Evolutionary conservation across 2,888 invertebrate genomes (phyloP).

Genomic region (Leucania comma): DNA sequence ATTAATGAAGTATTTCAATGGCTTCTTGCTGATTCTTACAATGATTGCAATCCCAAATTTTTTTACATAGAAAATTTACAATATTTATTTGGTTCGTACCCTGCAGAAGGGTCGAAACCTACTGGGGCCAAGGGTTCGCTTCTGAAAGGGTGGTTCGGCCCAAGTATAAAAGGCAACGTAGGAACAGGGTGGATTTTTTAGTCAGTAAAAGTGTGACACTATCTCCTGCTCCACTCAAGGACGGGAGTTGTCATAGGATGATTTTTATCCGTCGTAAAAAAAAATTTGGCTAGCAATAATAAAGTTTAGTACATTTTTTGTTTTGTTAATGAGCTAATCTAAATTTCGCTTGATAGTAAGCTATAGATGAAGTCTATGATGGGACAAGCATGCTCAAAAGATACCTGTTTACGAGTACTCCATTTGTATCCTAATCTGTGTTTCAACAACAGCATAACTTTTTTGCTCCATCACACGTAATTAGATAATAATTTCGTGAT

Average conservation of each 20-base stretch:
- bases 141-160: too few relatives aligned
- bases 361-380: too few relatives aligned
- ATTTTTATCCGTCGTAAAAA: too few relatives aligned
- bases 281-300: not conserved
- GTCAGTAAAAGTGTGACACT: too few relatives aligned
- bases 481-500: conserved; percentile 58
- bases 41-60: not conserved
- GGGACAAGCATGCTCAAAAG: not conserved
- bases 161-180: too few relatives aligned
- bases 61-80: too few relatives aligned
- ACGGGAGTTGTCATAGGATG: too few relatives aligned
- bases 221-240: too few relatives aligned
- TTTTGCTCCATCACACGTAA: conserved; percentile 38
- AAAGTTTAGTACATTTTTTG: not conserved
- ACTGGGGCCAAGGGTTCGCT: too few relatives aligned
- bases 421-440: conserved; percentile 28
- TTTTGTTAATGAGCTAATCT: not conserved
- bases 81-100: too few relatives aligned
- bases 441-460: not conserved
- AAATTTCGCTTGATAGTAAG: not conserved
- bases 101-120: too few relatives aligned
- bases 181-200: too few relatives aligned
- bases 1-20: not conserved
- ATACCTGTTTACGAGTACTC: conserved; percentile 21
- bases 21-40: not conserved